Conservation (phyloP, 2,797 vertebrate species). For the Crenuchus spilurus region DNA sequence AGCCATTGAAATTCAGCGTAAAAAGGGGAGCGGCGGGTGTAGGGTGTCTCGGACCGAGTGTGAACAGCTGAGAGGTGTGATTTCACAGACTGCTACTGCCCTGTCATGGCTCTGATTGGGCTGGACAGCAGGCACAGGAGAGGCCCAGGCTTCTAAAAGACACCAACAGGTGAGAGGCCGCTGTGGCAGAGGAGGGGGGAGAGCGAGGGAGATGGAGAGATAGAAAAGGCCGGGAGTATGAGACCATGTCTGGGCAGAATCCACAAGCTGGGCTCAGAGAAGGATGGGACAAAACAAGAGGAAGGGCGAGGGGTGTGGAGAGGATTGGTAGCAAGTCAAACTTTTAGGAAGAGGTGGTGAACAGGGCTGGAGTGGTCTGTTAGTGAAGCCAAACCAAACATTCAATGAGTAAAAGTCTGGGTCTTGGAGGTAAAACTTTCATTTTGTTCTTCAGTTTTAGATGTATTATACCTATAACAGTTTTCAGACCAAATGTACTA, state of each 20-base stretch:
- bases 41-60: constrained; percentile 81
- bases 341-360: background rate
- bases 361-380: background rate
- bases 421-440: background rate
- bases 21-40: constrained; percentile 73
- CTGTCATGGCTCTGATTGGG: constrained; percentile 94
- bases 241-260: constrained; percentile 76
- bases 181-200: constrained; percentile 75
- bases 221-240: constrained; percentile 79
- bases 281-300: constrained; percentile 64
- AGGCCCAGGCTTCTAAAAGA: constrained; percentile 89
- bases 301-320: constrained; percentile 44
- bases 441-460: background rate
- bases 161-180: constrained; percentile 90
- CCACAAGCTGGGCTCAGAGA: constrained; percentile 62
- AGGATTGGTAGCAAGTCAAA: constrained; percentile 24
- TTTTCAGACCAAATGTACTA: background rate
- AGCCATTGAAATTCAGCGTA: constrained; percentile 73
- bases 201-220: constrained; percentile 69
- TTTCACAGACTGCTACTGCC: constrained; percentile 84
- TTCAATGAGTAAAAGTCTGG: background rate
- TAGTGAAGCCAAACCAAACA: background rate
- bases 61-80: constrained; percentile 96
- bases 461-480: too few species aligned
- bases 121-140: constrained; percentile 90